Evolutionary conservation across 2,797 vertebrate genomes (phyloP), one percentile per base, ranked within the genome.

Genomic region (Valencia hispanica): DNA sequence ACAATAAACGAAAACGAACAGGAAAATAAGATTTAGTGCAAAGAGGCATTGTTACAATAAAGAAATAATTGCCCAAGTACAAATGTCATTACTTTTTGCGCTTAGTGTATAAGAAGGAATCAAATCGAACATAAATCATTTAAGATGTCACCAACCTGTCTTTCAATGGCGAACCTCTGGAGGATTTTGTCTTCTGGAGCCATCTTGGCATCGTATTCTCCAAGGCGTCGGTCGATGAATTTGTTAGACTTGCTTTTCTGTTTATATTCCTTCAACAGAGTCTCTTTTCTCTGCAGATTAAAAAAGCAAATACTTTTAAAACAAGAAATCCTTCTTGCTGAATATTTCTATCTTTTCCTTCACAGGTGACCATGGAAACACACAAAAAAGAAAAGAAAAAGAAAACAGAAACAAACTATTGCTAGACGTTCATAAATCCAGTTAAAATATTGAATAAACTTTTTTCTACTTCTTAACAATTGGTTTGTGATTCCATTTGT

Each of bases 161-260:
- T 96, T 90, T 99, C 98, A 93, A 99, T 91, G 1, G 98, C 83
- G 1, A 99, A 99, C 85, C 98, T 94, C 91, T 96, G 93, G 69
- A 96, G 91, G 94, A 99, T 99, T 91, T 98, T 99, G 34, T 99
- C 98, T 78, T 99, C 98, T 0, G 96, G 95, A 36, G 93, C 96
- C 82, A 99, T 93, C 80, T 93, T 96, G 68, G 90, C 86, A 59
- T 97, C 95, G 75, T 99, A 98, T 85, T 99, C 98, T 41, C 97
- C 98, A 71, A 99, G 94, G 61, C 98, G 96, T 74, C 93, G 95
- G 86, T 99, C 98, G 25, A 95, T 94, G 45, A 99, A 97, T 14
- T 97, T 95, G 73, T 93, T 97, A 70, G 94, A 83, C 86, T 97
- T 99, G 68, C 94, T 94, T 84, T 97, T 96, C 73, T 94, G 95